Evolutionary conservation across 2,113 vertebrate genomes (phyloP), one percentile per base, ranked within the genome.

Genomic region (Stigmatopora nigra): DNA sequence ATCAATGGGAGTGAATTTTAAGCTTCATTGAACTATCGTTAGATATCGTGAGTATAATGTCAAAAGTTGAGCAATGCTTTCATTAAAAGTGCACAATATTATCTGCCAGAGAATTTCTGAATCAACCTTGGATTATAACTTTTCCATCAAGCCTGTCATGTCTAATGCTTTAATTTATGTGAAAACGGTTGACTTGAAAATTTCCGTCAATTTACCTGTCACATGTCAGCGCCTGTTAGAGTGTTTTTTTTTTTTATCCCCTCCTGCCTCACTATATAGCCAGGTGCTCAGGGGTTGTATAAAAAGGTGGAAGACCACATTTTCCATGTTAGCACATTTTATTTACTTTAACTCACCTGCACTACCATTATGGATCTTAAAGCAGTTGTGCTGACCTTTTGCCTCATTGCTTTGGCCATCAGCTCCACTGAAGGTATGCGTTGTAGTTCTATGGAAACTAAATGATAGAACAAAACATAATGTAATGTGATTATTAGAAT

Each of bases 391-490:
- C 38, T 81, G 45, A 17, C 81, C 25, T 48, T 88, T 52, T 64
- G 75, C 20, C 56, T 88, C 58, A 84, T 65, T 14, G 22, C 61
- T 19, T 20, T 84, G 70, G 63, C 76, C 62, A 61, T 88, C 72
- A 58, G 35, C 49, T 67, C 46, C 17, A 83, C 67, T 35, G 77
- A 90, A 69, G 90, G 90, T 91, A 89, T 87, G 82, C 15, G 31
- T 16, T 5, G 2, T 19, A 15, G 11, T 45, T 13, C 5, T 15
- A 25, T 53, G 52, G 4, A 4, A 46, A 46, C 45, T 46, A 41
- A 41, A 41, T 41, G 9, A 41, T 8, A 41, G 38, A 41, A 41
- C 6, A 8, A 41, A 41, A 10, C 38, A 4, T 15, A 14, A 14
- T 13, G 0, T 9, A 14, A 17, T 7, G 16, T 17, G 15, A 20